These are phyloP conservation scores for Enteromius anoplus DNA, from an alignment of 2,797 vertebrate species.

Conservation along the genomic window DNA sequence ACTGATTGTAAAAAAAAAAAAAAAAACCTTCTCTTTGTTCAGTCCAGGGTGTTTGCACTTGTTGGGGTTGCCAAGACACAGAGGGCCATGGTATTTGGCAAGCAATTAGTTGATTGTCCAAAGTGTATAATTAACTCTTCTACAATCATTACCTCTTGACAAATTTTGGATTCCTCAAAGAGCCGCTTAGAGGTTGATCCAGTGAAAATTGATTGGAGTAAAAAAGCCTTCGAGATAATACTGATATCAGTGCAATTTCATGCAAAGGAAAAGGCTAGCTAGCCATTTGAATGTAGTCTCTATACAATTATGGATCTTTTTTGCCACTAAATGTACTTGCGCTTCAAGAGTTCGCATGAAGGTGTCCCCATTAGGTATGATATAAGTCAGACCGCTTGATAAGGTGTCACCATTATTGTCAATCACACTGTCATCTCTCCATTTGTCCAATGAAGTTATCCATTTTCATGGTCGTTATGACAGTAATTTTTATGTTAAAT, in stretches of 20 bases:
- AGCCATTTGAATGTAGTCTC: slow-evolving; percentile 12
- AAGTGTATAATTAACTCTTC: slow-evolving; percentile 40
- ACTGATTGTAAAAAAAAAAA: not conserved
- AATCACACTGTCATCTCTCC: slow-evolving; percentile 9
- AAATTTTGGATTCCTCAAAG: slow-evolving; percentile 37
- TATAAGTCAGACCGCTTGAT: slow-evolving; percentile 13
- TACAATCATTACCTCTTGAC: slow-evolving; percentile 27
- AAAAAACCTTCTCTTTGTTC: slow-evolving; percentile 31
- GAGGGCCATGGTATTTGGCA: slow-evolving; percentile 1
- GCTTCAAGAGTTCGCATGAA: slow-evolving; percentile 23
- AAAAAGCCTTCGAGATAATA: slow-evolving; percentile 28
- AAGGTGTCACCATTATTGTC: slow-evolving; percentile 32
- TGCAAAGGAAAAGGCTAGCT: slow-evolving; percentile 10
- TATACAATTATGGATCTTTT: slow-evolving; percentile 2
- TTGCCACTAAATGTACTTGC: slow-evolving; percentile 24
- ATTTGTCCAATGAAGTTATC: slow-evolving; percentile 16
- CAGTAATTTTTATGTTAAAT: slow-evolving; percentile 24
- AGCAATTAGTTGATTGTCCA: slow-evolving; percentile 39
- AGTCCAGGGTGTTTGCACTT: slow-evolving; percentile 19
- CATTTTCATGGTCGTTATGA: slow-evolving; percentile 3
- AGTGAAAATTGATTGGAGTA: slow-evolving; percentile 38
- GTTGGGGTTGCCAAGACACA: slow-evolving; percentile 18
- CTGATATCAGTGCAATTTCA: slow-evolving; percentile 27
- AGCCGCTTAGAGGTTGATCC: slow-evolving; percentile 45
- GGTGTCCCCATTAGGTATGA: slow-evolving; percentile 35